Conservation (phyloP, 2,888 invertebrate genomes). For the Muschampia plurimacula region DNA sequence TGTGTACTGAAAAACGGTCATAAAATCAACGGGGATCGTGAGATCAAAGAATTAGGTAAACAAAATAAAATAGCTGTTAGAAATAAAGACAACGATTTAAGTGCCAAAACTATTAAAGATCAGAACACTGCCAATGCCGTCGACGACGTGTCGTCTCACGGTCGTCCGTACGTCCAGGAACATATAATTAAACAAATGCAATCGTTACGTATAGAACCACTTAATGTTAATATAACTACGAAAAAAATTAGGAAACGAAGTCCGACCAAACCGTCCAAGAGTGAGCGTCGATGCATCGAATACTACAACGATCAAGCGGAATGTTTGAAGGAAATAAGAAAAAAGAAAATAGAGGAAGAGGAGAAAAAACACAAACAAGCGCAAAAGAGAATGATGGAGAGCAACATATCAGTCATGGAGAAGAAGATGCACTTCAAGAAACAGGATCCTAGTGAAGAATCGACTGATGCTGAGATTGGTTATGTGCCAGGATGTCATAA, state of each 20-base stretch:
- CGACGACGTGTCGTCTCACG: constrained; percentile 64
- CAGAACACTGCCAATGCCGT: constrained; percentile 58
- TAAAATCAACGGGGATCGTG: constrained; percentile 71
- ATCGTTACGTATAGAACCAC: constrained; percentile 76
- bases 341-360: constrained; percentile 72
- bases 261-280: constrained; percentile 75
- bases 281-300: constrained; percentile 76
- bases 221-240: constrained; percentile 70
- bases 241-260: constrained; percentile 69
- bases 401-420: constrained; percentile 66
- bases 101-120: constrained; percentile 64
- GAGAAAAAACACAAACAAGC: constrained; percentile 69
- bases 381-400: constrained; percentile 68
- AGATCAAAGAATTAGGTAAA: constrained; percentile 78
- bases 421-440: constrained; percentile 65
- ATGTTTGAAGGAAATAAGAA: constrained; percentile 83
- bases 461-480: constrained; percentile 70
- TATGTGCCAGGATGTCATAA: constrained; percentile 79
- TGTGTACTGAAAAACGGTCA: constrained; percentile 67
- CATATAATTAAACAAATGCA: constrained; percentile 83
- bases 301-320: constrained; percentile 88
- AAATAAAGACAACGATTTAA: constrained; percentile 70
- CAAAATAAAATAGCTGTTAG: constrained; percentile 69
- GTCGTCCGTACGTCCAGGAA: constrained; percentile 76
- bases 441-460: constrained; percentile 76